Conservation (phyloP, 2,797 vertebrate genomes). For the Zalophus californianus region DNA sequence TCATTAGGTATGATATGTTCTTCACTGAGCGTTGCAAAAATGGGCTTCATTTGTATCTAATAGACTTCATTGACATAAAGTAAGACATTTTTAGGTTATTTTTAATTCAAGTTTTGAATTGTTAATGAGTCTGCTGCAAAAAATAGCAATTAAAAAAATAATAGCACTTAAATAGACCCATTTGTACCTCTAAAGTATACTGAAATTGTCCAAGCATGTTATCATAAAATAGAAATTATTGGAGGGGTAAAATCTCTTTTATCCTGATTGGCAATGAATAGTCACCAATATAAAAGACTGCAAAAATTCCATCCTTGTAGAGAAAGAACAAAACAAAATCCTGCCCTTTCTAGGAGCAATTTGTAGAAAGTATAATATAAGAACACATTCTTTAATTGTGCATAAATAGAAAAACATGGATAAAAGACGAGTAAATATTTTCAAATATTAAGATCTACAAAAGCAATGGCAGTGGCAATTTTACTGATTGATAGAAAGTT, state of each 20-base stretch:
- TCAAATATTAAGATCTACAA: slow-evolving; percentile 41
- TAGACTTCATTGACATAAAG: slow-evolving; percentile 69
- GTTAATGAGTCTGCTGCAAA: slow-evolving; percentile 75
- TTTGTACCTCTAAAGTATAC: slow-evolving; percentile 59
- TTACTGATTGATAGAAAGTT: neutral
- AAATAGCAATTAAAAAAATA: slow-evolving; percentile 73
- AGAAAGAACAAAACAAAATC: neutral
- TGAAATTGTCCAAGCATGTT: slow-evolving; percentile 60
- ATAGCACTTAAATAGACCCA: slow-evolving; percentile 56
- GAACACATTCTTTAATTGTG: neutral
- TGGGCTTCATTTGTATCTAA: slow-evolving; percentile 68
- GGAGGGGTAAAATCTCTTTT: slow-evolving; percentile 31
- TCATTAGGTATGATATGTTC: slow-evolving; percentile 49
- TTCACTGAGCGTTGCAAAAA: slow-evolving; percentile 67
- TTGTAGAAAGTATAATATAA: neutral
- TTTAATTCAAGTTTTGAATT: slow-evolving; percentile 75
- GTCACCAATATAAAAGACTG: slow-evolving; percentile 41
- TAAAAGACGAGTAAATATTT: slow-evolving; percentile 43
- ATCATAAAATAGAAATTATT: slow-evolving; percentile 59
- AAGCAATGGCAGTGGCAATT: neutral
- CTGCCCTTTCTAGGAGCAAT: neutral
- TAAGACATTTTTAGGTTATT: slow-evolving; percentile 75
- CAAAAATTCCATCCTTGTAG: neutral
- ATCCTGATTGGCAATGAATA: slow-evolving; percentile 52
- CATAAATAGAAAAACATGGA: neutral